phyloP scores from a whole-genome alignment of 2,113 vertebrate species.

The Crotalus tigris region DNA sequence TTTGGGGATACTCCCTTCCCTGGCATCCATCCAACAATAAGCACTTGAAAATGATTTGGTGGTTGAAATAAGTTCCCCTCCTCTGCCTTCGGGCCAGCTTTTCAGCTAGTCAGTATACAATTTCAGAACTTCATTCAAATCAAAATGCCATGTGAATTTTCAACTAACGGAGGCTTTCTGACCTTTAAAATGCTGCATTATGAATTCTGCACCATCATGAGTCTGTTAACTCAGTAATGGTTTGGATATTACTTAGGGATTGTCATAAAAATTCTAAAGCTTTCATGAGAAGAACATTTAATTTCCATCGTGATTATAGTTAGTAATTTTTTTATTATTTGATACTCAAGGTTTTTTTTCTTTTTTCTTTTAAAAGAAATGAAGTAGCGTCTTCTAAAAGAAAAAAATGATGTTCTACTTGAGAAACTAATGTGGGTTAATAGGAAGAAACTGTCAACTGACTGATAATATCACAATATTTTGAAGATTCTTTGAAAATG shows the following conservation, averaged over 20 bases:
- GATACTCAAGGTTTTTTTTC: neutral
- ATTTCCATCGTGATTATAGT: slow-evolving; percentile 25
- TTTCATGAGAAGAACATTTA: slow-evolving; percentile 39
- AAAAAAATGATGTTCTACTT: slow-evolving; percentile 21
- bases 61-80: neutral
- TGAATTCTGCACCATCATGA: neutral
- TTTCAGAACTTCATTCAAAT: neutral
- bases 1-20: neutral
- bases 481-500: neutral
- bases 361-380: neutral
- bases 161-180: neutral
- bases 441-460: slow-evolving; percentile 2
- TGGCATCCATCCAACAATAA: neutral
- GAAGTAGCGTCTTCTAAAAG: slow-evolving; percentile 13
- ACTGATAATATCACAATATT: slow-evolving; percentile 31
- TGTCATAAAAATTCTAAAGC: slow-evolving; percentile 29
- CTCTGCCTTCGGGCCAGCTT: neutral
- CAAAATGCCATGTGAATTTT: slow-evolving; percentile 26
- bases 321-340: slow-evolving; percentile 37
- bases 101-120: neutral
- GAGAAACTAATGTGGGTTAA: slow-evolving; percentile 2
- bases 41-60: neutral
- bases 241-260: slow-evolving; percentile 13
- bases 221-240: slow-evolving; percentile 14
- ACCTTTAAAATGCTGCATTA: slow-evolving; percentile 26